Percentiles rank a stretch among this genome's conserved stretches.
Evolutionary conservation across 2,113 vertebrate genomes (phyloP).

Genomic region (Synchiropus splendidus): DNA sequence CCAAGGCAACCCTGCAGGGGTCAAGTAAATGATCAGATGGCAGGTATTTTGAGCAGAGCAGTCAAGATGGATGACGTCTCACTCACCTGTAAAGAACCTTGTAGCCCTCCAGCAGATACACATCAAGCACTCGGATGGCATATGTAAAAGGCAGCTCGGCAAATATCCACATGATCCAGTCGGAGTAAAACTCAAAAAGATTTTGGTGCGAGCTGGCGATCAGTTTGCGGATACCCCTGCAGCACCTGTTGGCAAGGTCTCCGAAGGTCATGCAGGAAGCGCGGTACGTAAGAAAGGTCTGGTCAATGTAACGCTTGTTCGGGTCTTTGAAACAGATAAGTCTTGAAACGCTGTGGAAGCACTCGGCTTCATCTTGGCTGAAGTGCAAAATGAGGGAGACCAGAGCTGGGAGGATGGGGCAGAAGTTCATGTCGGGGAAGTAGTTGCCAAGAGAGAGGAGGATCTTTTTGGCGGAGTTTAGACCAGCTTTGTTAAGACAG

Average conservation of each 20-base stretch:
- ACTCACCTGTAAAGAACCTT: constrained; percentile 78
- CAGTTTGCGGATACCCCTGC: constrained; percentile 74
- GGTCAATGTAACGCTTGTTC: constrained; percentile 74
- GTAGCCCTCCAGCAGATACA: constrained; percentile 79
- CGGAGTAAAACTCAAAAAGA: constrained; percentile 78
- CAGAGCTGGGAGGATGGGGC: constrained; percentile 72
- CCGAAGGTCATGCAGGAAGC: constrained; percentile 84
- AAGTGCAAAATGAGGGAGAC: constrained; percentile 79
- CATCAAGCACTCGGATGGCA: constrained; percentile 73
- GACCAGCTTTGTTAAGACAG: constrained; percentile 70
- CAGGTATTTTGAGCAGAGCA: too few species aligned
- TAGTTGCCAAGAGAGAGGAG: constrained; percentile 67
- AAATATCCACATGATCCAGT: constrained; percentile 84
- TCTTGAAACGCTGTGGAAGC: constrained; percentile 71
- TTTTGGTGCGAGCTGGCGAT: constrained; percentile 72
- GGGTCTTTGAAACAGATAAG: constrained; percentile 71
- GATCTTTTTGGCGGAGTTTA: constrained; percentile 72
- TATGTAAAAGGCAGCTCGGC: constrained; percentile 77
- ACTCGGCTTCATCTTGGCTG: constrained; percentile 76
- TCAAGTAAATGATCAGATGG: constrained; percentile 14
- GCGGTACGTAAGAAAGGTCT: constrained; percentile 74
- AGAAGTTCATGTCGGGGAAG: constrained; percentile 76
- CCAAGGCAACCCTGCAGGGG: constrained; percentile 69
- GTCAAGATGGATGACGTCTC: not conserved
- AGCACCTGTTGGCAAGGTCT: constrained; percentile 79